Conservation (phyloP, 2,888 invertebrate genomes). For the Folsomia candida region DNA sequence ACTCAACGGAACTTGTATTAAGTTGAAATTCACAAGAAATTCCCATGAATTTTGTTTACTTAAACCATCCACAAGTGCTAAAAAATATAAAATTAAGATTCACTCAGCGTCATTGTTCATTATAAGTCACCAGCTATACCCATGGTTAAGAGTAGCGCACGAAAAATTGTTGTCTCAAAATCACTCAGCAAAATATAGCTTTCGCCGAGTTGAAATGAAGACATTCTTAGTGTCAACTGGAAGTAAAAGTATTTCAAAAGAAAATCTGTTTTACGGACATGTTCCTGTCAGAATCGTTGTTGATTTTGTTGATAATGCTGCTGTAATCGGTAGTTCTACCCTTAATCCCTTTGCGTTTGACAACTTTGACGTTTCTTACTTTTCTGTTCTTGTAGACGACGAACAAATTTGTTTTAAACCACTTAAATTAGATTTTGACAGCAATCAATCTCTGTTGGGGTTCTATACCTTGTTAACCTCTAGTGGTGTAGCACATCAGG, state of each 20-base stretch:
- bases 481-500: neutral
- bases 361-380: neutral
- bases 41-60: constrained; percentile 8
- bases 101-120: constrained; percentile 2
- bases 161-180: neutral
- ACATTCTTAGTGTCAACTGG: neutral
- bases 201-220: constrained; percentile 9
- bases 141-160: constrained; percentile 1
- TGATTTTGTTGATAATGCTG: neutral
- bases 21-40: neutral
- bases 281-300: neutral
- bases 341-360: neutral
- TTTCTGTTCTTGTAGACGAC: neutral
- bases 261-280: too few relatives aligned
- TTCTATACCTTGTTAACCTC: neutral
- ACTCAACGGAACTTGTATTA: neutral
- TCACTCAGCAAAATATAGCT: neutral
- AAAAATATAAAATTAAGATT: neutral
- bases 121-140: neutral
- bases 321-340: neutral
- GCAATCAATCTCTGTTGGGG: constrained; percentile 1
- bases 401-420: constrained; percentile 10
- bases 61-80: neutral
- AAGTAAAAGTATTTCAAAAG: neutral
- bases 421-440: constrained; percentile 5